Evolutionary conservation across 2,113 vertebrate genomes (phyloP), one percentile per base, ranked within the genome.

Genomic region (Montifringilla adamsi): DNA sequence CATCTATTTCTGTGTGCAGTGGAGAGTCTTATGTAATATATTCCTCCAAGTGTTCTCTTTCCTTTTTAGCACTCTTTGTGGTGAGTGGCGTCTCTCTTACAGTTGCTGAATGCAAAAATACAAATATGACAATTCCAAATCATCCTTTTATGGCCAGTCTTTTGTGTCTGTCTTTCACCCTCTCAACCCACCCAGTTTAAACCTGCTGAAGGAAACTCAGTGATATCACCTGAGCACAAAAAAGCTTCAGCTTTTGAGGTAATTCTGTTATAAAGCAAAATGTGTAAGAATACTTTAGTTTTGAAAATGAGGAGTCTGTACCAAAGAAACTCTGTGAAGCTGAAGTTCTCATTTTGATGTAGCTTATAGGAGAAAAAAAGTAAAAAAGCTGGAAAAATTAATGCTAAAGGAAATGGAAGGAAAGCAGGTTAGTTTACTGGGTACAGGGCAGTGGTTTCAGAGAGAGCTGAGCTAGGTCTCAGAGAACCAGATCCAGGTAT

Each of bases 141-240:
- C 22, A 37, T 63, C 13, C 5, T 70, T 60, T 60, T 35, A 18
- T 39, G 30, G 37, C 30, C 15, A 8, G 27, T 64, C 30, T 21
- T 84, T 39, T 56, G 23, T 50, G 22, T 44, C 23, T 50, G 22
- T 44, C 23, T 47, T 81, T 50, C 12, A 10, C 12, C 28, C 24
- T 46, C 33, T 81, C 44, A 47, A 37, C 63, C 35, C 33, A 12
- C 44, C n/a, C 23, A n/a, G 15, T 64, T 50, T 43, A 64, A 50
- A 43, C 10, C 49, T 37, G 13, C 30, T 60, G 77, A 43, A 18
- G 33, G n/a, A 41, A 68, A n/a, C 13, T 37, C 72, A 1, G 22
- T 1, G 0, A 9, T 55, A 20, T 4, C 14, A 22, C 17, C 7
- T 2, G 22, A 39, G 27, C 3, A 13, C 7, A 50, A n/a, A 46